Evolutionary conservation across 2,113 vertebrate species (phyloP), one percentile per base, ranked within the genome.

Genomic region (Plestiodon gilberti): DNA sequence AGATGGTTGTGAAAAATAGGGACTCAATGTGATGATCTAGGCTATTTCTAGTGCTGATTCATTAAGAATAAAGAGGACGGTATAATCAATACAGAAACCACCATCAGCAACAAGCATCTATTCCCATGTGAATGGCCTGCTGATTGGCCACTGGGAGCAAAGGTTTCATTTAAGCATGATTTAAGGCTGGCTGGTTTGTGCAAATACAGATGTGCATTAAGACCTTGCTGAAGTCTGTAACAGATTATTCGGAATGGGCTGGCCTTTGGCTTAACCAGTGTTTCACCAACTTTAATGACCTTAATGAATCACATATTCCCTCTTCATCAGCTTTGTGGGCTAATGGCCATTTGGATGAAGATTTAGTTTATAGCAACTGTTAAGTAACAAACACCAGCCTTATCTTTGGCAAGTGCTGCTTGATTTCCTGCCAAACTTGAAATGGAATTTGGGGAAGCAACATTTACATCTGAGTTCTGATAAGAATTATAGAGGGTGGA

Each of bases 351-450:
- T 88, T 87, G 65, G 30, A 52, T 85, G 65, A 89, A 80, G 78
- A 73, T 78, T 78, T 89, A 75, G 38, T 88, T 92, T 91, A 90
- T 82, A 85, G 9, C 70, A 40, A 74, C 33, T 61, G 65, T 89
- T 93, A 92, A 87, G 79, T 82, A 89, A 86, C 3, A 89, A 84
- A 90, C 71, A 30, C 61, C 1, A 82, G 80, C 2, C 48, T 85
- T 90, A 78, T 75, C 78, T 81, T 88, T 89, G 90, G 74, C 61
- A 88, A 70, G 22, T 67, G 43, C 67, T 75, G 67, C 62, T 87
- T 71, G 78, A 35, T 74, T 91, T 91, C 83, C 57, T 87, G 88
- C 88, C 86, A 86, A 81, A 89, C 57, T 25, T 92, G 84, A 89
- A 92, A 78, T 83, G 71, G 70, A 67, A 84, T 88, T 92, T 87